phyloP scores from a whole-genome alignment of 2,888 invertebrate species.

The Bombyx huttoni region DNA sequence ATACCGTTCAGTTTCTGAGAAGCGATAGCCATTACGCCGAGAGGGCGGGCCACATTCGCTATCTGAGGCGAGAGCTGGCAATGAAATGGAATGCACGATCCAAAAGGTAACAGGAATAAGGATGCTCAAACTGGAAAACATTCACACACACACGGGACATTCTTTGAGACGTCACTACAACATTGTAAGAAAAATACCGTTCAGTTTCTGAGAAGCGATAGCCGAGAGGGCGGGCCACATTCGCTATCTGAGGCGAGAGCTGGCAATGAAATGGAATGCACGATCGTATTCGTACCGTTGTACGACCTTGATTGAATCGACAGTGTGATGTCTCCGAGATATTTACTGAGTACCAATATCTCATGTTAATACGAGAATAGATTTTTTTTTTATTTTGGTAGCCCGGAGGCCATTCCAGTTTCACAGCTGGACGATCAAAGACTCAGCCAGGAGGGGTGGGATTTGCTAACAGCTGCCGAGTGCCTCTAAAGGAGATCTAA shows the following conservation, averaged over 20 bases:
- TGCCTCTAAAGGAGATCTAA: too few relatives aligned
- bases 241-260: background rate
- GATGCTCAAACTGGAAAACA: background rate
- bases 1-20: constrained; percentile 1
- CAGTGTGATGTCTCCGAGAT: background rate
- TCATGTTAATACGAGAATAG: background rate
- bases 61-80: constrained; percentile 1
- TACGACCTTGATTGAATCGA: constrained; percentile 11
- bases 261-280: constrained; percentile 4
- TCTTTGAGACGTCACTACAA: background rate
- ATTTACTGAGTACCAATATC: background rate
- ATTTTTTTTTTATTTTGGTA: too few relatives aligned
- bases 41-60: background rate
- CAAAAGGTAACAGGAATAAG: background rate
- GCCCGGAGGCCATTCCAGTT: too few relatives aligned
- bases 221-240: background rate
- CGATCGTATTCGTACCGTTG: constrained; percentile 10
- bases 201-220: background rate
- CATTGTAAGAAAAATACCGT: constrained; percentile 1
- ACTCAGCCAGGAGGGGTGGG: too few relatives aligned
- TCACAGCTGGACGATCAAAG: too few relatives aligned
- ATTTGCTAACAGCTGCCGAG: too few relatives aligned
- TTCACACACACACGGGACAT: background rate
- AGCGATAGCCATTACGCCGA: background rate
- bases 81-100: constrained; percentile 2